Evolutionary conservation across 1,140 invertebrate species (phyloP).

Genomic region (Drosophila subobscura): DNA sequence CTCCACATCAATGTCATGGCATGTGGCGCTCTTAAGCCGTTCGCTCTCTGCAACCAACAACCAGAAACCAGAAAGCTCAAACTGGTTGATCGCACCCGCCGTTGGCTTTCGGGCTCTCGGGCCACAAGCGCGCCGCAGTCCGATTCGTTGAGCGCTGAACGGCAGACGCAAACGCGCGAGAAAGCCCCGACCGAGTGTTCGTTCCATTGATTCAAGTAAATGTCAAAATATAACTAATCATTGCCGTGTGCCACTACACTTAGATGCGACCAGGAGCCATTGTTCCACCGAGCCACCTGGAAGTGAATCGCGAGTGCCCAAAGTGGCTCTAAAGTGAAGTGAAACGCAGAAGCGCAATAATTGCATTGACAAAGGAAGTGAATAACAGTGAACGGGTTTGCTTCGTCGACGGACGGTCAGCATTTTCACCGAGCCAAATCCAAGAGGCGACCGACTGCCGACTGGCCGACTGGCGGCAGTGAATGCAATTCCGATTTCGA

Average conservation of each 20-base stretch:
- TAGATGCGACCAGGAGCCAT: constrained; percentile 24
- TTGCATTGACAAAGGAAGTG: constrained; percentile 72
- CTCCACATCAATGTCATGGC: constrained; percentile 19
- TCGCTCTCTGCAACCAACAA: constrained; percentile 38
- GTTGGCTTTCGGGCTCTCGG: constrained; percentile 64
- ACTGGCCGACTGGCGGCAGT: constrained; percentile 8
- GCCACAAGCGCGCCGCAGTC: constrained; percentile 73
- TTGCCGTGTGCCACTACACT: constrained; percentile 30
- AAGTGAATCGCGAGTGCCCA: constrained; percentile 14
- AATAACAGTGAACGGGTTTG: constrained; percentile 69
- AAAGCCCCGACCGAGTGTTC: constrained; percentile 30
- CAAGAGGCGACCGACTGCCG: constrained; percentile 22
- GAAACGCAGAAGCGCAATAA: constrained; percentile 32
- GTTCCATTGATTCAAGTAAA: constrained; percentile 48
- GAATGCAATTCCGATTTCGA: constrained; percentile 71
- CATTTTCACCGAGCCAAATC: constrained; percentile 64
- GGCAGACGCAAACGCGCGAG: constrained; percentile 55
- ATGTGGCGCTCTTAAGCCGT: constrained; percentile 34
- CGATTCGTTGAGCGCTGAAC: constrained; percentile 62
- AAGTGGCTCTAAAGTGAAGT: constrained; percentile 48
- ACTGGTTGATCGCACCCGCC: constrained; percentile 78
- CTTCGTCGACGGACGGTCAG: constrained; percentile 14
- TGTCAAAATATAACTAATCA: constrained; percentile 46
- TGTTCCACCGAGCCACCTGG: background rate
- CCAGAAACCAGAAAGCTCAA: constrained; percentile 27